A percentile compares a stretch with the other conserved stretches of the same genome.
phyloP scores from a whole-genome alignment of 2,888 invertebrate genomes.

The Corythucha ciliata region DNA sequence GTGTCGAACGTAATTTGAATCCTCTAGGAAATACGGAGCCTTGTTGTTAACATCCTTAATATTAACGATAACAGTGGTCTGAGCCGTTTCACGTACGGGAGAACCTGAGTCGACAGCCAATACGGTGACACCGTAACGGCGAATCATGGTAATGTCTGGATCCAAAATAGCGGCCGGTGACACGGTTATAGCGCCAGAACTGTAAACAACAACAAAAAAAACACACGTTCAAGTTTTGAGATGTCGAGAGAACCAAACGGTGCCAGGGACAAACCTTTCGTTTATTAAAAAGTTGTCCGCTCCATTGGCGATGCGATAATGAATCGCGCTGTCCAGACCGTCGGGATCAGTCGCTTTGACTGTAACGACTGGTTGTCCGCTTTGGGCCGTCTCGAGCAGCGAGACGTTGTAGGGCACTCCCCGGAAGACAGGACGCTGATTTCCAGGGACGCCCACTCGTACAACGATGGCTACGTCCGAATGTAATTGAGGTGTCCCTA shows the following conservation, averaged over 20 bases:
- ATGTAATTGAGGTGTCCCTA: slow-evolving; percentile 54
- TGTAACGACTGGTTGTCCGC: slow-evolving; percentile 59
- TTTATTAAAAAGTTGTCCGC: slow-evolving; percentile 70
- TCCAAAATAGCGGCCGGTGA: slow-evolving; percentile 64
- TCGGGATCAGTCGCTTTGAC: slow-evolving; percentile 71
- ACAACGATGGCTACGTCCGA: slow-evolving; percentile 58
- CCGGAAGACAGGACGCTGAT: slow-evolving; percentile 68
- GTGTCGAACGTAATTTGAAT: slow-evolving; percentile 49
- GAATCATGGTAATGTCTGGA: slow-evolving; percentile 45
- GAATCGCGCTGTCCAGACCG: slow-evolving; percentile 58
- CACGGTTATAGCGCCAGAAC: slow-evolving; percentile 59
- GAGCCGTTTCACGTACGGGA: slow-evolving; percentile 67
- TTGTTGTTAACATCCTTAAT: slow-evolving; percentile 74
- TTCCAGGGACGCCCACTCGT: slow-evolving; percentile 69
- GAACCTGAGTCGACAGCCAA: slow-evolving; percentile 65
- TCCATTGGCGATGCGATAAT: slow-evolving; percentile 61
- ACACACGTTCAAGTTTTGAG: background rate
- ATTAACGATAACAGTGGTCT: slow-evolving; percentile 61
- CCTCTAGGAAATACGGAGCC: slow-evolving; percentile 61
- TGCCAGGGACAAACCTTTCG: slow-evolving; percentile 53
- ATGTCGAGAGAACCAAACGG: background rate
- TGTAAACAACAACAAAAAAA: slow-evolving; percentile 39
- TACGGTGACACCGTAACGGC: slow-evolving; percentile 55
- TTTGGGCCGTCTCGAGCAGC: slow-evolving; percentile 58
- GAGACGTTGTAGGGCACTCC: slow-evolving; percentile 57